Evolutionary conservation across 2,113 vertebrate genomes (phyloP).

Genomic region (Candoia aspera): DNA sequence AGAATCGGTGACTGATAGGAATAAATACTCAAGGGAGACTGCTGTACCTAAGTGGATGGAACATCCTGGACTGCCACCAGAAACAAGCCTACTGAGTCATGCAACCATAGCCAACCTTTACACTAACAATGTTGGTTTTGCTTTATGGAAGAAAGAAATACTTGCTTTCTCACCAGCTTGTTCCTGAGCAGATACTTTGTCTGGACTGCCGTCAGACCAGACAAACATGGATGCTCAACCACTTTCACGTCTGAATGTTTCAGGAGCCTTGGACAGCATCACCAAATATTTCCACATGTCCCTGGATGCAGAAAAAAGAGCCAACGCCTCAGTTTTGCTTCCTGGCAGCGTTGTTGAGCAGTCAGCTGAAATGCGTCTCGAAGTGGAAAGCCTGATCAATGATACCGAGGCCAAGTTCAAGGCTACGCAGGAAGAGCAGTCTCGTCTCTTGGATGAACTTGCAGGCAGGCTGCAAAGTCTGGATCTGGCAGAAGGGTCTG

Average conservation of each 20-base stretch:
- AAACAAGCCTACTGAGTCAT: not conserved
- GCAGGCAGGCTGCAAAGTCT: slow-evolving; percentile 90
- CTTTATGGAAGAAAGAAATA: not conserved
- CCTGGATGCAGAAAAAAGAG: slow-evolving; percentile 82
- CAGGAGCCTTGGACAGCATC: slow-evolving; percentile 91
- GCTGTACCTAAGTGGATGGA: too few relatives aligned
- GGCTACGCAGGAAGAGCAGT: slow-evolving; percentile 83
- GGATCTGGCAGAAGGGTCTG: slow-evolving; percentile 81
- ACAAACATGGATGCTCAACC: not conserved
- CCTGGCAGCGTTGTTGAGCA: slow-evolving; percentile 74
- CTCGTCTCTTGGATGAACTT: slow-evolving; percentile 86
- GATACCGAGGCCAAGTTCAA: slow-evolving; percentile 78
- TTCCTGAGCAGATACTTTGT: not conserved
- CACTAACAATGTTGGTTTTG: not conserved
- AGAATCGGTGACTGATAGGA: too few relatives aligned
- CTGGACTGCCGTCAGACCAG: not conserved
- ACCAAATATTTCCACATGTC: slow-evolving; percentile 90
- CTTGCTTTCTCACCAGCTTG: not conserved
- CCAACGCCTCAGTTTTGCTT: slow-evolving; percentile 82
- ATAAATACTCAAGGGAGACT: too few relatives aligned
- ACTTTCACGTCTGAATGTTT: slow-evolving; percentile 38
- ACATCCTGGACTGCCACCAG: too few relatives aligned
- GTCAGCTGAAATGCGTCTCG: slow-evolving; percentile 74
- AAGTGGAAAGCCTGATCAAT: slow-evolving; percentile 82
- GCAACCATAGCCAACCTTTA: not conserved